Evolutionary conservation across 1,140 invertebrate genomes (phyloP).

Genomic region (Dendroctonus valens): DNA sequence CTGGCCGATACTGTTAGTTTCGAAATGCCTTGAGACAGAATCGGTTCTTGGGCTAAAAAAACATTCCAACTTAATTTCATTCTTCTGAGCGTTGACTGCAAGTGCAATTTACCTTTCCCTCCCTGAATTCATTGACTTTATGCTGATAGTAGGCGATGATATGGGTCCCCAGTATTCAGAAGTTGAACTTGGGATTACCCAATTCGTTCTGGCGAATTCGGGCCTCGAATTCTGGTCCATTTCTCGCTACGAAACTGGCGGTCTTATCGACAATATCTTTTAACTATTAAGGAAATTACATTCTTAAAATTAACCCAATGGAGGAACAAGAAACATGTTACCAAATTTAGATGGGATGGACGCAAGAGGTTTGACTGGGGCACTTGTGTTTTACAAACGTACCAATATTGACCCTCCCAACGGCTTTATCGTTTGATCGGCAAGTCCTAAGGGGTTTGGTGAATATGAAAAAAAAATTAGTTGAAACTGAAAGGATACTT

Average conservation of each 20-base stretch:
- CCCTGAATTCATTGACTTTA: conserved; percentile 95
- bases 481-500: conserved; percentile 80
- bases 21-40: conserved; percentile 48
- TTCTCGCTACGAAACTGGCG: conserved; percentile 96
- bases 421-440: neutral
- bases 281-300: conserved; percentile 46
- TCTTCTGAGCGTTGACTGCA: neutral
- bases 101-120: conserved; percentile 67
- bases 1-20: conserved; percentile 63
- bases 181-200: conserved; percentile 97
- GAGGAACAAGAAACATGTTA: too few relatives aligned
- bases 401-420: neutral
- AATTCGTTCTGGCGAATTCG: conserved; percentile 95
- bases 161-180: conserved; percentile 96
- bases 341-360: too few relatives aligned
- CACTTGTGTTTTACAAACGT: neutral
- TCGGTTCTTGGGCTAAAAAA: conserved; percentile 52
- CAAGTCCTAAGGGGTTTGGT: neutral
- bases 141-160: conserved; percentile 99
- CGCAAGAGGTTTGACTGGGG: neutral
- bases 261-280: conserved; percentile 98
- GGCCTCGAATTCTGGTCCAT: conserved; percentile 98
- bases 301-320: too few relatives aligned
- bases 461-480: too few relatives aligned
- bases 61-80: neutral